Base-by-base conservation (phyloP, 1,140 invertebrate species). In the Pentalonia nigronervosa region DNA sequence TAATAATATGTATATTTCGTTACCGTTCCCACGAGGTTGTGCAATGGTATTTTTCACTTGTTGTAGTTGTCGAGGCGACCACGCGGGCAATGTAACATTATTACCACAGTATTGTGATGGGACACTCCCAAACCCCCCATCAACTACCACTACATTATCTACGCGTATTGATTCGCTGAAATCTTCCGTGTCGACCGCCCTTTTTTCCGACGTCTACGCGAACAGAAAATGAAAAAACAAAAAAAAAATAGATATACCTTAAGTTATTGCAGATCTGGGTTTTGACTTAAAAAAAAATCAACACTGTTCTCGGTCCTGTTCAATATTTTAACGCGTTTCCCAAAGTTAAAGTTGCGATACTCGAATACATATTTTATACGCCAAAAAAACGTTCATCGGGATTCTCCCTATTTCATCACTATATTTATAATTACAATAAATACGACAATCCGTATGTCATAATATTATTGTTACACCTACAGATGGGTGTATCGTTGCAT, bases 1-100 rank as follows among this genome's bases (percentile, higher is more conserved):
- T 14, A 34, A n/a, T 47, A 21, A n/a, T 90, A 67, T 60, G 89
- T 90, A 90, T 90, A 90, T 90, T 90, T 60, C 60, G 45, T 45
- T 60, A 41, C 60, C 53, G 25, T 90, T 90, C 89, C 89, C 36
- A 14, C 36, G 89, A 90, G 53, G 11, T 60, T 41, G 36, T 41
- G 47, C 8, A 36, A 7, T 67, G 45, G 34, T 90, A 67, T 67
- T 90, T 67, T 90, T 90, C 88, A 90, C 50, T 90, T 60, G 48
- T 90, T 14, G 30, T 67, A 53, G 50, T 53, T 53, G 50, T 90
- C 34, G 30, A 2, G 7, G 60, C n/a, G 60, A 76, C 60, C 60
- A 67, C 60, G 60, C 0, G 30, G 7, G 11, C 60, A n/a, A 2
- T 17, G 60, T 76, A 76, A 76, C 30, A 6, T 76, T 76, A 76